Evolutionary conservation across 2,113 vertebrate genomes (phyloP).

Genomic region (Hiodon tergisus): DNA sequence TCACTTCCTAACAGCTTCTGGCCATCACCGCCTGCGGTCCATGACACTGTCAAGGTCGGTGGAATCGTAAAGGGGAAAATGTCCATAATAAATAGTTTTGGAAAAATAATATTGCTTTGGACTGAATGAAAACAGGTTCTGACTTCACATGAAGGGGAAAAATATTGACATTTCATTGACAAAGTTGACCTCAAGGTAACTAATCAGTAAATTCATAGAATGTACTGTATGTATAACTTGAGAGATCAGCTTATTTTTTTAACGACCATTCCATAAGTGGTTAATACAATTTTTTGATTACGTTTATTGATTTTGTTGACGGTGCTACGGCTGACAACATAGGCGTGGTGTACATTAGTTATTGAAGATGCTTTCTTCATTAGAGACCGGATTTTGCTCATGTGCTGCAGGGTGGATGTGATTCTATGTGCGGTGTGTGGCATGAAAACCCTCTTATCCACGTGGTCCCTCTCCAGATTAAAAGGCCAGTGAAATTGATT

Average conservation of each 20-base stretch:
- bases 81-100: constrained; percentile 12
- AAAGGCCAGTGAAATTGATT: constrained; percentile 42
- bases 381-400: not conserved
- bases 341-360: too few species aligned
- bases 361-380: not conserved
- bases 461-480: constrained; percentile 21
- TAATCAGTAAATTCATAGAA: too few species aligned
- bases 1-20: not conserved
- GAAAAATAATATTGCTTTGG: constrained; percentile 7
- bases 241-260: too few species aligned
- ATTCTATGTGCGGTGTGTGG: constrained; percentile 4
- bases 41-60: constrained; percentile 18
- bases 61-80: constrained; percentile 10
- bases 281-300: not conserved
- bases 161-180: too few species aligned
- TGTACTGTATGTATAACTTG: too few species aligned
- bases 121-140: not conserved
- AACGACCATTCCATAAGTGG: not conserved
- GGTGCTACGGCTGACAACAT: too few species aligned
- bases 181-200: too few species aligned
- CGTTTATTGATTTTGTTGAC: not conserved
- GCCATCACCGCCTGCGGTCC: not conserved
- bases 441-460: not conserved
- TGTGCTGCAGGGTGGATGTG: not conserved
- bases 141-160: not conserved